Evolutionary conservation across 2,888 invertebrate genomes (phyloP).

Genomic region (Dasypolia templi): DNA sequence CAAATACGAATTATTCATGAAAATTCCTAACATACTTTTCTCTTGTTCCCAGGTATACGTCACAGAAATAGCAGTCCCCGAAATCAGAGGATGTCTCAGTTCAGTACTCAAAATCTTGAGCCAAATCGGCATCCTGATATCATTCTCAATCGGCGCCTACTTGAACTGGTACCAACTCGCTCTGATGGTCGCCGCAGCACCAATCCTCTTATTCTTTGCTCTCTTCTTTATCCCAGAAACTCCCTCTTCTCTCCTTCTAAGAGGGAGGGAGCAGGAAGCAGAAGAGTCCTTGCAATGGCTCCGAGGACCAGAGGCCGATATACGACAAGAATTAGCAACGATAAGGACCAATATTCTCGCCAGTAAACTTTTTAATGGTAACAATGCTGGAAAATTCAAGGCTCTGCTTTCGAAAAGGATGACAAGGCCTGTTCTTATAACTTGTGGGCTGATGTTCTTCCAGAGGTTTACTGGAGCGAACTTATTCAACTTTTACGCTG

Average conservation of each 20-base stretch:
- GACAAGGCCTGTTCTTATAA: conserved; percentile 94
- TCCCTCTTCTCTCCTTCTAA: conserved; percentile 94
- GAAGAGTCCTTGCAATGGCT: conserved; percentile 94
- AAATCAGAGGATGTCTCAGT: conserved; percentile 96
- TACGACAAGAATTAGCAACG: conserved; percentile 93
- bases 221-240: conserved; percentile 96
- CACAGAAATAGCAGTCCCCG: conserved; percentile 96
- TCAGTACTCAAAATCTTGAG: conserved; percentile 96
- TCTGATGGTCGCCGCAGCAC: conserved; percentile 93
- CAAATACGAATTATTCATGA: conserved; percentile 9
- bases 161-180: conserved; percentile 96
- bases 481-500: conserved; percentile 95
- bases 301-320: conserved; percentile 94
- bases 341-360: conserved; percentile 93
- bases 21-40: conserved; percentile 42
- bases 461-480: conserved; percentile 96
- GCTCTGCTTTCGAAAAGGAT: conserved; percentile 84
- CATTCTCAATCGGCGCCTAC: conserved; percentile 95
- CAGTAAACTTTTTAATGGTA: conserved; percentile 82
- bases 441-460: conserved; percentile 96
- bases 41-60: conserved; percentile 94
- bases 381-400: conserved; percentile 80
- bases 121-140: conserved; percentile 95
- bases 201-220: conserved; percentile 93
- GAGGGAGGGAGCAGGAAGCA: conserved; percentile 94